Evolutionary conservation across 2,888 invertebrate species (phyloP), one percentile per base, ranked within the genome.

Genomic region (Atethmia centrago): DNA sequence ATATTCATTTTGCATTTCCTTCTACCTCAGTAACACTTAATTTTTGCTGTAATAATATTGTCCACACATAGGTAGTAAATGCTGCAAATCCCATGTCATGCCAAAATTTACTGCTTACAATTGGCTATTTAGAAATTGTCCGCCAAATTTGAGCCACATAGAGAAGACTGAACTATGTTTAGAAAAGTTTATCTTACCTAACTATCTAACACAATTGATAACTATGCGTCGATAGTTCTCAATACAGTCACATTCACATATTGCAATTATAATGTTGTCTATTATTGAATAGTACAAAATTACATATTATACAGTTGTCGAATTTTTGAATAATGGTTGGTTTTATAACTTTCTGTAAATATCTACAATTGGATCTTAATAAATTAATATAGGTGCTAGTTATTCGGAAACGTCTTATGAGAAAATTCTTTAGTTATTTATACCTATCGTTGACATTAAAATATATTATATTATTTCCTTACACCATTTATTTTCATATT

Each of bases 381-480:
- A 84, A 83, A 77, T 77, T 80, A 82, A 79, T 77, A 87, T 94
- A 94, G 95, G 95, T 95, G 95, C 95, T 95, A 94, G 91, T 88
- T 84, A 88, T 88, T 91, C 87, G 89, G 89, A 91, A 93, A 90
- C 85, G 87, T 93, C 90, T 91, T 93, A 90, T 91, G 90, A 90
- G 87, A 88, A 89, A 85, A 82, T 74, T 84, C 72, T 72, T 81
- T 80, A 79, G 77, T 75, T 84, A 71, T 73, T 75, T 84, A 71
- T 73, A 61, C 40, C 59, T 74, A 75, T 77, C 51, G 59, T 87
- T 86, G 86, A 87, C 86, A 84, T 87, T 83, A 67, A 69, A 71
- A 75, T 81, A 74, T 79, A 82, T 75, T 79, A 62, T 67, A 77
- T 78, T 75, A 61, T 78, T 84, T 75, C 63, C 74, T 71, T 79